Evolutionary conservation across 2,797 vertebrate genomes (phyloP), one percentile per base, ranked within the genome.

Genomic region (Siniperca scherzeri): DNA sequence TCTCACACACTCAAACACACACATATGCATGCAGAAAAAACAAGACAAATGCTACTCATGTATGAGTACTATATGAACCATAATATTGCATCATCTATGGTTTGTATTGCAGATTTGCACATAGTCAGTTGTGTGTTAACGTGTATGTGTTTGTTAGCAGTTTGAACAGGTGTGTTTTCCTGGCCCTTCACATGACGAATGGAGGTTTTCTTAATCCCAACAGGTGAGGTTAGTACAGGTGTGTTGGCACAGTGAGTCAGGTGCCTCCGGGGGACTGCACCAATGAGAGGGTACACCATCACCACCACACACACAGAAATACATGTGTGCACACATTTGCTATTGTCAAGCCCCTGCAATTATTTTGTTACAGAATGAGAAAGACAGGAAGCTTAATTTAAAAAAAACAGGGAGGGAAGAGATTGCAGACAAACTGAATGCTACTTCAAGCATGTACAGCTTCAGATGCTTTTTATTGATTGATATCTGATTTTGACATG

Each of bases 241-340:
- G 89, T 86, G 81, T 84, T 91, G 74, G 82, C 61, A 57, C 83
- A 91, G 81, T 85, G 81, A 87, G 70, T 89, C 85, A 90, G 65
- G 76, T 38, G 76, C 74, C 77, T 85, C 65, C 21, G 11, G 62
- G 36, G 59, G 7, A 77, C 78, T 53, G 68, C 42, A 42, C 66
- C 74, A 72, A 78, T 68, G 70, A 83, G 27, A 82, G 75, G 64
- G 56, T 70, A 11, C 25, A 74, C 42, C 59, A 76, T 59, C 57
- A 19, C 74, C 57, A 38, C 30, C 78, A 80, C 70, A 79, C 77
- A 52, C 67, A 72, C 65, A 70, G 6, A 74, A 66, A 79, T 36
- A 8, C 7, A 59, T 25, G 19, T 38, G n/a, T 19, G 30, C n/a
- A 22, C 75, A 74, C 53, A 48, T 40, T 62, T 65, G 38, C 59